phyloP scores from a whole-genome alignment of 1,140 invertebrate genomes.

The Periplaneta americana region DNA sequence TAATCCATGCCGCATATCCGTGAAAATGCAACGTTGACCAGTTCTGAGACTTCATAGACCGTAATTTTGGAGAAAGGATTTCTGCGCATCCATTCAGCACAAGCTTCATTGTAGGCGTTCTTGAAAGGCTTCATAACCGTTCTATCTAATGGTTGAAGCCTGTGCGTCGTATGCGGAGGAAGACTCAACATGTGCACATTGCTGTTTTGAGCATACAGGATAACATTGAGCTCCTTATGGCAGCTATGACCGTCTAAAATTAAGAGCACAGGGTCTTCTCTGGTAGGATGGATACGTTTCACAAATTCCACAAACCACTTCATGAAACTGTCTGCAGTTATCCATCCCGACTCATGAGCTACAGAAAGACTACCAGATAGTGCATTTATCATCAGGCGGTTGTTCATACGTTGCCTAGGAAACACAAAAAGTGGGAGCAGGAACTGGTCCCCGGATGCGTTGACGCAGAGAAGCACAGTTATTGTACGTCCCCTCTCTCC shows the following conservation, averaged over 20 bases:
- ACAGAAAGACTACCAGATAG: constrained; percentile 18
- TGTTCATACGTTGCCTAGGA: constrained; percentile 24
- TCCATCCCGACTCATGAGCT: constrained; percentile 16
- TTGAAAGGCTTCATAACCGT: constrained; percentile 36
- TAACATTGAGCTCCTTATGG: constrained; percentile 31
- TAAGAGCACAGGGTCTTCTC: constrained; percentile 21
- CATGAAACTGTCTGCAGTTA: constrained; percentile 23
- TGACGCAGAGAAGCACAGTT: constrained; percentile 29
- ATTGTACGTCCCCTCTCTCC: constrained; percentile 38
- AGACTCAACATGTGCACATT: constrained; percentile 33
- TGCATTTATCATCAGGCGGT: constrained; percentile 14
- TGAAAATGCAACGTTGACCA: neutral
- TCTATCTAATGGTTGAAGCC: constrained; percentile 33
- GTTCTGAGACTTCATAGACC: constrained; percentile 4
- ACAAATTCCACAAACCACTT: constrained; percentile 25
- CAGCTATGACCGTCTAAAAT: constrained; percentile 32
- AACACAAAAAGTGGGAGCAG: constrained; percentile 27
- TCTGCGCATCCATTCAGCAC: constrained; percentile 5
- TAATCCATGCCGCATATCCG: constrained; percentile 1
- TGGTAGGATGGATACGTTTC: neutral
- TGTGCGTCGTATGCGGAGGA: constrained; percentile 34
- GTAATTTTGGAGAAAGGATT: constrained; percentile 5
- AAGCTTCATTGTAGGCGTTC: constrained; percentile 29
- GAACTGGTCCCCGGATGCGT: constrained; percentile 28
- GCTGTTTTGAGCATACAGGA: constrained; percentile 31